Percentiles rank a stretch among this genome's conserved stretches.
Conservation (phyloP, 2,797 vertebrate genomes). For the Muscicapa comitata region DNA sequence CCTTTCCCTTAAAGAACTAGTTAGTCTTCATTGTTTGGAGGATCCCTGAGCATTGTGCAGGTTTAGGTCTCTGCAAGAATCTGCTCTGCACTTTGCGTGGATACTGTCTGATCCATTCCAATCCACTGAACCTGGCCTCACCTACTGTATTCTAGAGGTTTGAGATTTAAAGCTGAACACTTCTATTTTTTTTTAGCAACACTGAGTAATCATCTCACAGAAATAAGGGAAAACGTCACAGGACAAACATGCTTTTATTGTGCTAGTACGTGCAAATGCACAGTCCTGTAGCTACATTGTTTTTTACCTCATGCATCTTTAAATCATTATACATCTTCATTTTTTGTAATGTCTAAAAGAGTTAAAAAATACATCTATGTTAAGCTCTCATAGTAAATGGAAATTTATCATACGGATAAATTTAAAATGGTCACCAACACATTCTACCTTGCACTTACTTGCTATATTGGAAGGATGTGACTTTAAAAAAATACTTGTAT, state of each 20-base stretch:
- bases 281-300: not conserved
- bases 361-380: not conserved
- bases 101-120: not conserved
- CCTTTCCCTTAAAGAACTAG: slow-evolving; percentile 8
- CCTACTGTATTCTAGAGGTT: not conserved
- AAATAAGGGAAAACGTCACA: not conserved
- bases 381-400: not conserved
- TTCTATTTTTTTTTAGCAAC: not conserved
- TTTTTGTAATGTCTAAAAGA: not conserved
- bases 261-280: not conserved
- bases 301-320: not conserved
- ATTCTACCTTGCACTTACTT: not conserved
- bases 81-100: rapidly evolving
- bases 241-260: not conserved
- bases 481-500: not conserved
- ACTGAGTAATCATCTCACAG: not conserved
- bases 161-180: not conserved
- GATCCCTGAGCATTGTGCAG: not conserved
- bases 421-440: not conserved
- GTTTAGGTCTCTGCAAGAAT: not conserved
- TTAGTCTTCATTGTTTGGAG: not conserved
- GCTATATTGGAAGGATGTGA: not conserved
- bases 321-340: not conserved
- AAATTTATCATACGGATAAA: not conserved
- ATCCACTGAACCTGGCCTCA: not conserved